These are phyloP conservation scores for Orius laevigatus DNA, from an alignment of 1,140 invertebrate species.

Conservation along the genomic window DNA sequence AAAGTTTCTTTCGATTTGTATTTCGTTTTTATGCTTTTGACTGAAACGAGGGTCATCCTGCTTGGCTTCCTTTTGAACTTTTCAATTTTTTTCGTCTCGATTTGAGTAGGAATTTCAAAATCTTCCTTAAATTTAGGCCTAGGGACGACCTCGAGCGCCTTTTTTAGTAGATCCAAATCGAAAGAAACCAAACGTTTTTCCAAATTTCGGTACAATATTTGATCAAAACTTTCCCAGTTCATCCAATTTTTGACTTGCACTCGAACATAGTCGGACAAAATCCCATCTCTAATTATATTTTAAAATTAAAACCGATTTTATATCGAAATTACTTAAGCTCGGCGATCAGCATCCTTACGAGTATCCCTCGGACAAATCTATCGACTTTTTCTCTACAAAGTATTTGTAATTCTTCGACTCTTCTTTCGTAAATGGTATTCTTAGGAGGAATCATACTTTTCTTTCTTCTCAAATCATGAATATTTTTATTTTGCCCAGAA, in stretches of 20 bases:
- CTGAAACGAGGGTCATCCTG: too few species aligned
- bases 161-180: neutral
- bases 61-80: too few species aligned
- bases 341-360: neutral
- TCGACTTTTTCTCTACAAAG: neutral
- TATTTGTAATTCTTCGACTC: neutral
- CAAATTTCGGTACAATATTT: neutral
- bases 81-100: too few species aligned
- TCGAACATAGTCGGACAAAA: neutral
- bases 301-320: neutral
- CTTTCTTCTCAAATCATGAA: too few species aligned
- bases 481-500: too few species aligned
- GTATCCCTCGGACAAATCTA: neutral
- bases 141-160: too few species aligned
- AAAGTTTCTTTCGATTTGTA: too few species aligned
- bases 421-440: constrained; percentile 1
- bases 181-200: neutral
- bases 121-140: too few species aligned
- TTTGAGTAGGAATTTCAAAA: too few species aligned
- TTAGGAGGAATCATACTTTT: too few species aligned
- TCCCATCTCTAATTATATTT: too few species aligned
- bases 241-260: neutral
- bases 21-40: too few species aligned
- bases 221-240: neutral
- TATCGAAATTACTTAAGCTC: neutral